Conservation (phyloP, 2,888 invertebrate genomes). For the Tetragnatha montana region DNA sequence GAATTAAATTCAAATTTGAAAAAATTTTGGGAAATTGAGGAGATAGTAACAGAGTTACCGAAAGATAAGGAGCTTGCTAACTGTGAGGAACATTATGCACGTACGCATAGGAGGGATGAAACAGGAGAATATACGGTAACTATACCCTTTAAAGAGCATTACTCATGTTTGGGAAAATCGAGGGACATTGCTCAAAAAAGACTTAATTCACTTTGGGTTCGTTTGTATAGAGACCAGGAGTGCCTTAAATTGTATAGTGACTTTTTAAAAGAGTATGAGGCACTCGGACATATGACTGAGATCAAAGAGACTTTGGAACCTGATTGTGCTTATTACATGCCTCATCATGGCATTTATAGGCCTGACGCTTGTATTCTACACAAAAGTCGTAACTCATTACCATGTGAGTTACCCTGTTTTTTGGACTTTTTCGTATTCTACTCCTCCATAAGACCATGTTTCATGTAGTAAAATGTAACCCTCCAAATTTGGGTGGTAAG, state of each 20-base stretch:
- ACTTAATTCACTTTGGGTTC: background rate
- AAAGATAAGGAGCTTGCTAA: background rate
- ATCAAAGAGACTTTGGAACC: background rate
- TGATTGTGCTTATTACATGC: background rate
- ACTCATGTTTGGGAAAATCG: background rate
- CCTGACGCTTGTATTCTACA: no score
- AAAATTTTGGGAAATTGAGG: slow-evolving; percentile 31
- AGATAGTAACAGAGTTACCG: background rate
- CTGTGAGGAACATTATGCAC: background rate
- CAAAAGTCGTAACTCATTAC: no score
- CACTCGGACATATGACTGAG: slow-evolving; percentile 30
- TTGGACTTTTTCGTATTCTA: no score
- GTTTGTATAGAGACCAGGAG: background rate
- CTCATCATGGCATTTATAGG: slow-evolving; percentile 34
- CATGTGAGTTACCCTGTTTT: no score
- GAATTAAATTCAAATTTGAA: background rate
- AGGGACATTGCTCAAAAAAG: slow-evolving; percentile 5
- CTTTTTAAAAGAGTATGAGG: slow-evolving; percentile 24
- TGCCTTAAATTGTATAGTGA: slow-evolving; percentile 20
- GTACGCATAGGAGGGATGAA: slow-evolving; percentile 1
- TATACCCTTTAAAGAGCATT: slow-evolving; percentile 18
- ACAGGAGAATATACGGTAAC: background rate
- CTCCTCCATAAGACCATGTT: no score
- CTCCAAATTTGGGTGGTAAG: no score
- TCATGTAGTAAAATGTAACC: no score